Evolutionary conservation across 2,888 invertebrate genomes (phyloP), one percentile per base, ranked within the genome.

Genomic region (Sphaerophoria taeniata): DNA sequence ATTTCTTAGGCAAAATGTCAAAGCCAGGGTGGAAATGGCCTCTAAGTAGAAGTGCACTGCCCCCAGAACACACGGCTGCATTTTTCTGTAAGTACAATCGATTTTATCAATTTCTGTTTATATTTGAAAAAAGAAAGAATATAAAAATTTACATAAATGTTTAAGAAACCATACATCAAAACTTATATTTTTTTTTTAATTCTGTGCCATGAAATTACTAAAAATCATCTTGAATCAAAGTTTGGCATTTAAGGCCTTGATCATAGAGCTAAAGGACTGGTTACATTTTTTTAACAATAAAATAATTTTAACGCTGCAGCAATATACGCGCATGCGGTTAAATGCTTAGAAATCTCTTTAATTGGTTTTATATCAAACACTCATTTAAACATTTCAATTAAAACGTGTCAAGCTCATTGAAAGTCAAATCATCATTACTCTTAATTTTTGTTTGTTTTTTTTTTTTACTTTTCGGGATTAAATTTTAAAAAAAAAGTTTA

Each of bases 1-100:
- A 97, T 92, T 97, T 97, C 92, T 91, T 98, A 89, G 94, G 95
- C 88, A 94, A 95, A 90, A 96, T 97, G 89, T 95, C 95, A 79
- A 94, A 94, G 89, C 95, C 96, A n/a, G 95, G 96, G 73, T 97
- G 97, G 97, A 95, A 95, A 88, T 97, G 97, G 97, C 95, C 95
- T 84, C 94, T 94, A 87, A 95, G 94, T 91, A 94, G 94, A 82
- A 94, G 94, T 56, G 94, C 94, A 31, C 93, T 95, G 65, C 95
- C 95, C 89, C 95, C 95, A 73, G 95, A 95, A 90, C 95, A 93
- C 89, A 90, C 92, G 7, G 91, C 92, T 63, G 91, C 92, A 79
- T 90, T 92, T 87, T 92, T 90, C 77, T 92, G 92, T 92, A 90
- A 92, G 92, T 92, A 88, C 45, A 31, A 5, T 3, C 14, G 24